phyloP scores from a whole-genome alignment of 2,113 vertebrate genomes.

The Saccopteryx leptura region DNA sequence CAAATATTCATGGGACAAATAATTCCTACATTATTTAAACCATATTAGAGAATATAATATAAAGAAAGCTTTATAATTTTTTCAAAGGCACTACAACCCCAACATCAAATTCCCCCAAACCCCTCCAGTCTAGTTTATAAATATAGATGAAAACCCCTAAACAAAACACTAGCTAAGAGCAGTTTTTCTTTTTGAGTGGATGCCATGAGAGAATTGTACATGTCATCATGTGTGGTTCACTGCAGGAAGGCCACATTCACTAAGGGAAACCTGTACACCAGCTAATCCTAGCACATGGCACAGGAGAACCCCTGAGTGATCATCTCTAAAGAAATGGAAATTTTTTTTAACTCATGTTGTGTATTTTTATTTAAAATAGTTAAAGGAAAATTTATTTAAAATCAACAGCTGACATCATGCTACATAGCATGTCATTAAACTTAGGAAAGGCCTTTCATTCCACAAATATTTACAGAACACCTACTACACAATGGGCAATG shows the following conservation, averaged over 20 bases:
- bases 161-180: background rate
- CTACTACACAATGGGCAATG: background rate
- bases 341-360: background rate
- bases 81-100: background rate
- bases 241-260: background rate
- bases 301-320: background rate
- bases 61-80: background rate
- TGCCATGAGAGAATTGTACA: background rate
- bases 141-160: background rate
- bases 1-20: background rate
- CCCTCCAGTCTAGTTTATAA: background rate
- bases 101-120: background rate
- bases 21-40: background rate
- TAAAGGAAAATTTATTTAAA: background rate
- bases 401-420: background rate
- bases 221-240: background rate
- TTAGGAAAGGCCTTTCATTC: background rate
- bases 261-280: background rate
- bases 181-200: background rate
- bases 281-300: background rate
- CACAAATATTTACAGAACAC: background rate
- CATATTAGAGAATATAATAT: slow-evolving; percentile 4
- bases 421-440: background rate
- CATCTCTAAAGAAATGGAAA: background rate
- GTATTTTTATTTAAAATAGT: background rate